These are phyloP conservation scores for Pollicipes pollicipes DNA, from an alignment of 1,140 invertebrate species.

Conservation along the genomic window DNA sequence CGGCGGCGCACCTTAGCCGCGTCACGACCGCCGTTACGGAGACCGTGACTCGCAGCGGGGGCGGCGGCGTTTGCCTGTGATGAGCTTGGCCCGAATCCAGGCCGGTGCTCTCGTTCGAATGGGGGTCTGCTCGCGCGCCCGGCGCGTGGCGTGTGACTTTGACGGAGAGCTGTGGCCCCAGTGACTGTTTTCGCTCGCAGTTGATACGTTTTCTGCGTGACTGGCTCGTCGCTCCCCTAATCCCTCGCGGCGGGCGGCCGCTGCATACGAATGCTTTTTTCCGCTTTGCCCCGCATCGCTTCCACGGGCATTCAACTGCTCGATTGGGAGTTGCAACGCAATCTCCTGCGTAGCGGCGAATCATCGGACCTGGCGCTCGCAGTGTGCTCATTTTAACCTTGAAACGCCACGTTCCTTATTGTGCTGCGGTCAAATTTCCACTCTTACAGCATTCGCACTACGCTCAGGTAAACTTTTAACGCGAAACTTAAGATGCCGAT, in stretches of 20 bases:
- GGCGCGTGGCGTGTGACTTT: too few relatives aligned
- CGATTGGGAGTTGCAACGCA: neutral
- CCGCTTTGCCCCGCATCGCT: neutral
- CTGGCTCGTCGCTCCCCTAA: neutral
- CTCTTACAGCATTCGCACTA: too few relatives aligned
- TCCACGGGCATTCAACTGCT: neutral
- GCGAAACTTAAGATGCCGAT: too few relatives aligned
- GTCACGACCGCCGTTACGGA: neutral
- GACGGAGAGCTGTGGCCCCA: neutral
- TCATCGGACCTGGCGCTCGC: too few relatives aligned
- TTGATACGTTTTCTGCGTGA: neutral
- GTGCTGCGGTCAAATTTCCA: too few relatives aligned
- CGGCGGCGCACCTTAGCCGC: neutral
- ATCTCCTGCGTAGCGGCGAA: too few relatives aligned
- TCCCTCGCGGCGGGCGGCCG: neutral
- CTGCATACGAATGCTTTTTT: neutral
- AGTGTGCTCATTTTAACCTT: too few relatives aligned
- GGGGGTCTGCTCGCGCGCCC: too few relatives aligned
- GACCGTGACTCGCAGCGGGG: neutral
- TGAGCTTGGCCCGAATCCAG: neutral
- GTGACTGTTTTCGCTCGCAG: neutral
- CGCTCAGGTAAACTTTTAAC: too few relatives aligned
- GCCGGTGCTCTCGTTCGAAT: neutral
- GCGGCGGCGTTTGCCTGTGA: neutral
- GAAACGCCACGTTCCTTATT: too few relatives aligned